Evolutionary conservation across 2,113 vertebrate genomes (phyloP).

Genomic region (Istiophorus platypterus): DNA sequence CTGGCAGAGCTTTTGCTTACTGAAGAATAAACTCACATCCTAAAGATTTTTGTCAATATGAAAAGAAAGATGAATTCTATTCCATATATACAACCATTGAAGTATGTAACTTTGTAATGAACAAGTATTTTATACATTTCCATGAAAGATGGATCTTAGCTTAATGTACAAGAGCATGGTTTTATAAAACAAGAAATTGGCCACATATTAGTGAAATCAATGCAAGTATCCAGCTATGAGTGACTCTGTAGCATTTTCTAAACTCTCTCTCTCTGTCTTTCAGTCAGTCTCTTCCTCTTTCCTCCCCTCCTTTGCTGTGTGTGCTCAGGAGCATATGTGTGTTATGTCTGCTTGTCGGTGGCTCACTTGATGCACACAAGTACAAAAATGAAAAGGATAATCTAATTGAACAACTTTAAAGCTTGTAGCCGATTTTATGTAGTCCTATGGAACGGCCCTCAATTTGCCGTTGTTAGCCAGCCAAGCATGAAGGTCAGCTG

Average conservation of each 20-base stretch:
- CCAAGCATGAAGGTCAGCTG: conserved; percentile 83
- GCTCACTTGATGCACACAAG: conserved; percentile 70
- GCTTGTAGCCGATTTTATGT: conserved; percentile 77
- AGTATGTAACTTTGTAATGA: too few species aligned
- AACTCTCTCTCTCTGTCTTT: background rate
- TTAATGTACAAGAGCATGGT: background rate
- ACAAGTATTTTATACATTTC: too few species aligned
- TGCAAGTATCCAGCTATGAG: background rate
- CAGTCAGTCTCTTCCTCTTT: background rate
- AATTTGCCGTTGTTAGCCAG: conserved; percentile 71
- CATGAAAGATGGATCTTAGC: background rate
- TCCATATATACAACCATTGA: too few species aligned
- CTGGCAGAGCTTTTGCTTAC: too few species aligned
- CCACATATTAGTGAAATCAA: conserved; percentile 1
- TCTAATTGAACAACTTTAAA: conserved; percentile 85
- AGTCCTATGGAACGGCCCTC: conserved; percentile 73
- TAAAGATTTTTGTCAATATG: too few species aligned
- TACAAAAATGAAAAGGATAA: conserved; percentile 82
- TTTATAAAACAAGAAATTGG: background rate
- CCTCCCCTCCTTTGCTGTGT: background rate
- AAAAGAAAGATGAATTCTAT: too few species aligned
- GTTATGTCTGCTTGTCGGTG: conserved; percentile 51
- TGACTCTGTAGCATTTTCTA: conserved; percentile 4
- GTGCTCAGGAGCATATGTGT: conserved; percentile 28
- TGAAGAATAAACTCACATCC: too few species aligned